Base-by-base conservation (phyloP, 2,797 vertebrate genomes). In the Streptopelia turtur region DNA sequence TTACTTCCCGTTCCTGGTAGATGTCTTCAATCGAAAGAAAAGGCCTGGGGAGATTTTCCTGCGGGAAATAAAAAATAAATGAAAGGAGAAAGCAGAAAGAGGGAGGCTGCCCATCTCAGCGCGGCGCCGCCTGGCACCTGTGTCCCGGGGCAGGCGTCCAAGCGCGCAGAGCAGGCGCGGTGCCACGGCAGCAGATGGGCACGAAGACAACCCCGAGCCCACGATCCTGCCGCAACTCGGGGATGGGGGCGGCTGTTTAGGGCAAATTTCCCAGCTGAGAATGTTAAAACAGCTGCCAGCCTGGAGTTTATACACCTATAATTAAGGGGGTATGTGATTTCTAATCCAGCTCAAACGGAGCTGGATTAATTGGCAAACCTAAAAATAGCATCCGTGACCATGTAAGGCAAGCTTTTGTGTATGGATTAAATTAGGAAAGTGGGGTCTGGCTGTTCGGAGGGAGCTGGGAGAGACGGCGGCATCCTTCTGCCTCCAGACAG, bases 271-370 rank as follows among this genome's bases (percentile, higher is more conserved):
- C 92, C 95, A 93, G 96, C 94, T 88, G 94, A 97, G 96, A 95
- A 92, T 97, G 96, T 96, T 92, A 90, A 96, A 96, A 87, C 93
- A 97, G 96, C 97, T 97, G 97, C 95, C 95, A 94, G 93, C 87
- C 96, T 95, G 89, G 81, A 96, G 94, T 91, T 80, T 94, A 91
- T 95, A 95, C 95, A 97, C 95, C 97, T 97, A 97, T 96, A 97
- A 97, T 97, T 97, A 97, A 95, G 95, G 89, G 87, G 89, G 90
- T 95, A 95, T 96, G 90, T 93, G 95, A 95, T 97, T 97, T 95
- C 94, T 97, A 97, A 97, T 97, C 94, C 96, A 93, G 94, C 96
- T 95, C 91, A 87, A 95, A 95, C 55, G 80, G 96, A 96, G 91
- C 90, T 94, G 94, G 96, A 97, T 97, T 97, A 97, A 97, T 96